Evolutionary conservation across 92 coral and sea anemone genomes (phyloP).

Genomic region (Muricea muricata): DNA sequence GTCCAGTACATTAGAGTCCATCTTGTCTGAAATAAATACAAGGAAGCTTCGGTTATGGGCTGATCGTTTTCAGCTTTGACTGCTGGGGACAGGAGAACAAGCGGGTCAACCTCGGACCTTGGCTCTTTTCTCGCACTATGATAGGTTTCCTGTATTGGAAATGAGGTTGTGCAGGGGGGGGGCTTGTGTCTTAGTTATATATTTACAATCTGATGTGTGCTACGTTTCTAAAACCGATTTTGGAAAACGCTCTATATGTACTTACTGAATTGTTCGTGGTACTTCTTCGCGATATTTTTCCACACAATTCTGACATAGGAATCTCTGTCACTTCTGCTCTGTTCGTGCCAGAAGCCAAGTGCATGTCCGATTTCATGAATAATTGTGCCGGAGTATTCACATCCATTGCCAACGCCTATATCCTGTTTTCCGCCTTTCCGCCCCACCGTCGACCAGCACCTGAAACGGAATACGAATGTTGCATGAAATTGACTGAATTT

Average conservation of each 20-base stretch:
- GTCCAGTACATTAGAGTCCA: slow-evolving; percentile 83
- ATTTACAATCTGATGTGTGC: too few relatives aligned
- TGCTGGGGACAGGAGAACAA: too few relatives aligned
- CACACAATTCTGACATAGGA: slow-evolving; percentile 77
- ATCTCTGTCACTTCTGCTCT: slow-evolving; percentile 95
- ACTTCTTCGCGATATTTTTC: slow-evolving; percentile 75
- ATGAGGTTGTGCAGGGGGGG: too few relatives aligned
- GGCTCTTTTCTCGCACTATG: too few relatives aligned
- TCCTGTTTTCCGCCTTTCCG: slow-evolving; percentile 87
- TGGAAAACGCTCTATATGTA: too few relatives aligned
- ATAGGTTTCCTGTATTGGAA: too few relatives aligned
- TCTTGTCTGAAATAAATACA: slow-evolving; percentile 68
- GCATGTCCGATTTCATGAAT: slow-evolving; percentile 99
- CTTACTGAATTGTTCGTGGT: slow-evolving; percentile 90
- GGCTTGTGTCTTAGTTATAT: too few relatives aligned
- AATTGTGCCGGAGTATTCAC: slow-evolving; percentile 92
- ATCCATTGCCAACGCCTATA: slow-evolving; percentile 91
- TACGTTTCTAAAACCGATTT: too few relatives aligned
- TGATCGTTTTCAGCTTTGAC: too few relatives aligned
- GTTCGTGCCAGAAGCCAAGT: slow-evolving; percentile 98
- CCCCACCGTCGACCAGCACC: slow-evolving; percentile 99
- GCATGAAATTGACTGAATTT: neutral
- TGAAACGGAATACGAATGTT: neutral
- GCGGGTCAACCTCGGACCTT: too few relatives aligned
- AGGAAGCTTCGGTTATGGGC: neutral